Base-by-base conservation (phyloP, 2,888 invertebrate genomes). In the Phrixothrix hirtus region DNA sequence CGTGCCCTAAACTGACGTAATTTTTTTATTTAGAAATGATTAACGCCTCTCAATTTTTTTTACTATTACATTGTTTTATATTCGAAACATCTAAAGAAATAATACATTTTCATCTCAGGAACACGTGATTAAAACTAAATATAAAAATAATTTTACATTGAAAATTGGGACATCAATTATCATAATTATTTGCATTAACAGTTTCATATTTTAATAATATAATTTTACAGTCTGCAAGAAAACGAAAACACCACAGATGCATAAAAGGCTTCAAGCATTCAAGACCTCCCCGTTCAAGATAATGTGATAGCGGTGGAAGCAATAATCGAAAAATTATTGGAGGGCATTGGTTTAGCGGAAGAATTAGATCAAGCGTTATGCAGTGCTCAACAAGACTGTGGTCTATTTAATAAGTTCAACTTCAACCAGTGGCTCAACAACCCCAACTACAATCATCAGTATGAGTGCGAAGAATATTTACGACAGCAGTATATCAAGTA, bases 341-440 rank as follows among this genome's bases (percentile, higher is more conserved):
- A 85, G 71, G 85, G 86, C 10, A 83, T 85, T 9, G 80, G 79
- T 46, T 77, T 86, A 13, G 86, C 86, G 1, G 86, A 86, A 69
- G 83, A 84, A 56, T 71, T 87, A 59, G 87, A 87, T 66, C 79
- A 81, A 26, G 79, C 81, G 14, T 71, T 84, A 48, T 74, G 77
- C 29, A 79, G 79, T 58, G 78, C 78, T 7, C 80, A 80, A 61
- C 75, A 74, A 57, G 74, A 76, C 57, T 74, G 75, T 55, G 63
- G 64, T 62, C 35, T 63, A 65, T 45, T 61, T 27, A 10, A 29
- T 7, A 21, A 36, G 43, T 35, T 47, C 56, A 13, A 32, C 57
- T 14, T 29, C 47, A 6, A 43, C 57, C 10, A 52, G 54, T 21
- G 48, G 48, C 2, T 46, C 57, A n/a, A 30, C 52, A 6, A 50